Evolutionary conservation across 2,797 vertebrate genomes (phyloP).

Genomic region (Moxostoma hubbsi): DNA sequence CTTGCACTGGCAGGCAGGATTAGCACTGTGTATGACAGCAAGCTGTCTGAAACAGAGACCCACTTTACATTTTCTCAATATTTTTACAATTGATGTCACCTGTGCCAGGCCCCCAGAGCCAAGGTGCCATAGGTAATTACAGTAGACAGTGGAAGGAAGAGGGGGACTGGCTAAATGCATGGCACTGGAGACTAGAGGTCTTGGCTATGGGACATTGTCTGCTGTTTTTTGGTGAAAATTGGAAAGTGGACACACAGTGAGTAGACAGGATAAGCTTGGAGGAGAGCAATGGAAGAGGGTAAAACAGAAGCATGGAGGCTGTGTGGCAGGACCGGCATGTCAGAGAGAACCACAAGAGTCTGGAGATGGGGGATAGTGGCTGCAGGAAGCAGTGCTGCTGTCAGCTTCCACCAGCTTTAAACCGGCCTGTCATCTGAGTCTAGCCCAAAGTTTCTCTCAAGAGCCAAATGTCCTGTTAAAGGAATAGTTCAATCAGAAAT

Average conservation of each 20-base stretch:
- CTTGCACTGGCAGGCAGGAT: constrained; percentile 60
- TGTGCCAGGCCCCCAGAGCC: constrained; percentile 74
- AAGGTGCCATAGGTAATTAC: constrained; percentile 80
- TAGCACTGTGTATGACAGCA: constrained; percentile 65
- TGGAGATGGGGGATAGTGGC: constrained; percentile 64
- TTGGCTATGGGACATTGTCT: constrained; percentile 61
- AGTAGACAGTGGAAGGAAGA: constrained; percentile 67
- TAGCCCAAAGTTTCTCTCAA: constrained; percentile 55
- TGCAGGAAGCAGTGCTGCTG: constrained; percentile 74
- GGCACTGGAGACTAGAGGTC: constrained; percentile 60
- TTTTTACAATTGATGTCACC: constrained; percentile 74
- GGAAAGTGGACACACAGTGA: constrained; percentile 48
- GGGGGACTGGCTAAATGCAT: constrained; percentile 66
- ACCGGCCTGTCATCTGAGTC: constrained; percentile 64
- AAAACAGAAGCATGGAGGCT: constrained; percentile 52
- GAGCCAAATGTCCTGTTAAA: constrained; percentile 24
- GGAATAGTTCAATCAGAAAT: too few species aligned
- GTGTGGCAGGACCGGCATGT: constrained; percentile 63
- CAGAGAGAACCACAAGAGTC: constrained; percentile 66
- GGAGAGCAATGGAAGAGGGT: constrained; percentile 52
- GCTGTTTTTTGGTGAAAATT: constrained; percentile 40
- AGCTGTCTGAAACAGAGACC: constrained; percentile 63
- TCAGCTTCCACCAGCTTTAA: constrained; percentile 72
- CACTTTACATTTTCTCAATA: constrained; percentile 67
- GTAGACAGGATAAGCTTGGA: constrained; percentile 54